Evolutionary conservation across 2,797 vertebrate genomes (phyloP).

Genomic region (Staurois parvus): DNA sequence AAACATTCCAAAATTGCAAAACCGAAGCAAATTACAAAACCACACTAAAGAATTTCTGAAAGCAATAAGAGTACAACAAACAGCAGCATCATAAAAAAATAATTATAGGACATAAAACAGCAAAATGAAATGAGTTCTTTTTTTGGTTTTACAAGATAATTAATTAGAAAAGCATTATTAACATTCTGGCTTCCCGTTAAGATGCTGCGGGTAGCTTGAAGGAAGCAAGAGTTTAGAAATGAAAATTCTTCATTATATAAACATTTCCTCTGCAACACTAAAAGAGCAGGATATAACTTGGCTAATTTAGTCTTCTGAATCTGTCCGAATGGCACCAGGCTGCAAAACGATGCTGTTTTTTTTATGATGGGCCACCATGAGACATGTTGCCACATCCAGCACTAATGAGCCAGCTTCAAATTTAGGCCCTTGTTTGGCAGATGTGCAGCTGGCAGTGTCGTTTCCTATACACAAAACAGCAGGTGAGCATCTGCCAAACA

Average conservation of each 20-base stretch:
- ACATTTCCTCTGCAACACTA: neutral
- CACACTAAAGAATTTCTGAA: neutral
- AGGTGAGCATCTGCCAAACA: constrained; percentile 56
- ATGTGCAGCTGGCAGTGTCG: constrained; percentile 20
- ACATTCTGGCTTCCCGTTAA: constrained; percentile 6
- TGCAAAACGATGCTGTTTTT: constrained; percentile 14
- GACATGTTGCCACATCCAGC: constrained; percentile 23
- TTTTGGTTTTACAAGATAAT: neutral
- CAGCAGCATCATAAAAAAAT: neutral
- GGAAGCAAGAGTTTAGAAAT: constrained; percentile 14
- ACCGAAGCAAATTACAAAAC: too few relatives aligned
- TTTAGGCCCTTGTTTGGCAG: constrained; percentile 37
- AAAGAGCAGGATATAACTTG: neutral
- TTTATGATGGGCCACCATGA: constrained; percentile 47
- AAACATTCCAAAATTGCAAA: neutral
- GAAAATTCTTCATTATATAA: neutral
- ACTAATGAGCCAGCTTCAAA: constrained; percentile 45
- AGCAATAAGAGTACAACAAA: neutral
- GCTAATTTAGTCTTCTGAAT: neutral
- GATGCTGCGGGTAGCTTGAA: neutral
- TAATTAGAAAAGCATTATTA: neutral
- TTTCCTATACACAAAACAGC: constrained; percentile 46
- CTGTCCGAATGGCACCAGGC: neutral
- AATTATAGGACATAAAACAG: neutral
- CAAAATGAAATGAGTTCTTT: neutral